Evolutionary conservation across 2,797 vertebrate species (phyloP), one percentile per base, ranked within the genome.

Genomic region (Novumbra hubbsi): DNA sequence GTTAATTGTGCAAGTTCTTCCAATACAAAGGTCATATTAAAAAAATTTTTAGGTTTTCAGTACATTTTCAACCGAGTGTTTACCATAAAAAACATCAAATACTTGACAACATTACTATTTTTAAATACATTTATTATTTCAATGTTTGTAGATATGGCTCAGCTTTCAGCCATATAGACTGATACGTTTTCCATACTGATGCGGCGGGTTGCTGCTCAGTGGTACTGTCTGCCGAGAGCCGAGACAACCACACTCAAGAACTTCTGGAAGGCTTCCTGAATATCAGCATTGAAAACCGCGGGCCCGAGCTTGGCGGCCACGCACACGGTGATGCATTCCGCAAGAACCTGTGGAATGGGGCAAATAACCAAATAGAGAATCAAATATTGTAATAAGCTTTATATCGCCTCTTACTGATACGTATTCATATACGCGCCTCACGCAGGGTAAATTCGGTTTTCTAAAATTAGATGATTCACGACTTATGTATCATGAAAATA

Each of bases 201-300:
- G n/a, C 11, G 8, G n/a, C 11, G 19, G n/a, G 9, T 3, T 5
- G 55, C 55, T 57, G 55, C 55, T 57, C 55, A 57, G n/a, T 57
- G 55, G n/a, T 57, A 57, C 55, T 57, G 55, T 57, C 55, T 57
- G 55, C 55, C 55, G 55, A 57, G 55, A 57, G n/a, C 14, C 1
- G 88, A 94, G 93, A 92, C 92, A n/a, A 93, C 92, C n/a, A 89
- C 88, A 0, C 82, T 60, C 0, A 93, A 84, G 78, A 95, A 90
- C 86, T 94, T 95, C 90, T 95, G 93, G 88, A 92, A 94, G 41
- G 90, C 85, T 48, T 91, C 92, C 77, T 95, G 94, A 28, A 86
- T 85, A 0, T 88, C 73, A 0, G 92, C 88, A 2, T 71, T 93
- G 83, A 95, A 94, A 38, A 38, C 86, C 92, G 71, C 88, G 84